These are phyloP conservation scores for Agrilus planipennis DNA, from an alignment of 1,140 invertebrate species.

Conservation along the genomic window DNA sequence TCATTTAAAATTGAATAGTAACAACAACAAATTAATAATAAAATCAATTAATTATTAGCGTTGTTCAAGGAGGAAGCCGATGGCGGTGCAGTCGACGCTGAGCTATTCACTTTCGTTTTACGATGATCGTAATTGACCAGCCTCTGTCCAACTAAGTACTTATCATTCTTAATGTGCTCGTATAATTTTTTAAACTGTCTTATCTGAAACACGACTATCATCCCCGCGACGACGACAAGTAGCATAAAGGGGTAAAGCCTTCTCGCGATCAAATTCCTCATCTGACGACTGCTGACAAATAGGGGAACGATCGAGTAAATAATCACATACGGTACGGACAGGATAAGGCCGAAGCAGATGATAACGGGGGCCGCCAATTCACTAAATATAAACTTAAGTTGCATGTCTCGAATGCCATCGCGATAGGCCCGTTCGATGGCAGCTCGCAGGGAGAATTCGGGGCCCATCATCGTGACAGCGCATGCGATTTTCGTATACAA, in stretches of 20 bases:
- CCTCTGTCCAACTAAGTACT: slow-evolving; percentile 90
- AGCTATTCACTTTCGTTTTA: slow-evolving; percentile 30
- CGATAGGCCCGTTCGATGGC: slow-evolving; percentile 83
- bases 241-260: slow-evolving; percentile 85
- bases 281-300: slow-evolving; percentile 57
- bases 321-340: slow-evolving; percentile 82
- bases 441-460: slow-evolving; percentile 84
- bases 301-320: slow-evolving; percentile 75
- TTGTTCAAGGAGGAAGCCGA: too few species aligned
- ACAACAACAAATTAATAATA: too few species aligned
- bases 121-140: slow-evolving; percentile 91
- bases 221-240: slow-evolving; percentile 51
- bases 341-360: slow-evolving; percentile 69
- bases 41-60: too few species aligned
- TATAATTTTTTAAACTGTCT: slow-evolving; percentile 89
- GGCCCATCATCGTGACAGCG: slow-evolving; percentile 93
- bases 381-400: slow-evolving; percentile 72
- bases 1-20: too few species aligned
- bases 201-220: slow-evolving; percentile 62
- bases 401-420: slow-evolving; percentile 87
- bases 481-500: slow-evolving; percentile 97
- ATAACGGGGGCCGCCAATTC: slow-evolving; percentile 84
- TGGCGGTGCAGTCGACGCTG: too few species aligned
- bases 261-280: slow-evolving; percentile 68
- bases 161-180: slow-evolving; percentile 98